Evolutionary conservation across 2,888 invertebrate genomes (phyloP).

Genomic region (Bellardia pandia): DNA sequence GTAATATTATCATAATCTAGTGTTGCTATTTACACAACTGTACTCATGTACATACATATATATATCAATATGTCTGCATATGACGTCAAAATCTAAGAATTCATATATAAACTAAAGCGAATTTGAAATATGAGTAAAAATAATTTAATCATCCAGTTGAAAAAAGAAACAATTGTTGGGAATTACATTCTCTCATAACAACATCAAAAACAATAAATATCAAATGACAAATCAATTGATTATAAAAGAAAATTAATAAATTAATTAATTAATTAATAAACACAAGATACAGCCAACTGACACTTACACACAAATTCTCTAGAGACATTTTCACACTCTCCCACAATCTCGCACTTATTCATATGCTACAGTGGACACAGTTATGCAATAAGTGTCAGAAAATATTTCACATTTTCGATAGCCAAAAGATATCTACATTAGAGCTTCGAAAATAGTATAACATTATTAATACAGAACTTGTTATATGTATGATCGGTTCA

Average conservation of each 20-base stretch:
- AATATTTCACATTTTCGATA: no score
- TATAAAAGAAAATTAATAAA: conserved; percentile 60
- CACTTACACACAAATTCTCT: conserved; percentile 7
- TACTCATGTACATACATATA: neutral
- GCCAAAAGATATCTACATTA: no score
- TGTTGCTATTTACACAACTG: neutral
- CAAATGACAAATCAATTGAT: conserved; percentile 65
- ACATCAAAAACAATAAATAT: conserved; percentile 48
- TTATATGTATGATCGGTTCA: no score
- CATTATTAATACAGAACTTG: no score
- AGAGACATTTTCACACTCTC: neutral
- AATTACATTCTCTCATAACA: conserved; percentile 30
- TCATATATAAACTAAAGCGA: neutral
- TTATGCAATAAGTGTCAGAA: no score
- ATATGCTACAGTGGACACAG: conserved; percentile 15
- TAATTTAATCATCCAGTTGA: conserved; percentile 23
- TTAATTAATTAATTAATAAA: conserved; percentile 67
- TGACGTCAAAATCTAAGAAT: conserved; percentile 49
- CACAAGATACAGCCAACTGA: conserved; percentile 50
- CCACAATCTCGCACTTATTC: neutral
- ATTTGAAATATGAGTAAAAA: conserved; percentile 37
- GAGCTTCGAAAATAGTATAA: no score
- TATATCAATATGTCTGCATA: neutral
- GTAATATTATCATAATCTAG: conserved; percentile 8
- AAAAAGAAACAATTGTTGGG: conserved; percentile 24